A percentile compares a stretch with the other conserved stretches of the same genome.
phyloP scores from a whole-genome alignment of 2,797 vertebrate genomes.

The Oceanodroma leucorhoa region DNA sequence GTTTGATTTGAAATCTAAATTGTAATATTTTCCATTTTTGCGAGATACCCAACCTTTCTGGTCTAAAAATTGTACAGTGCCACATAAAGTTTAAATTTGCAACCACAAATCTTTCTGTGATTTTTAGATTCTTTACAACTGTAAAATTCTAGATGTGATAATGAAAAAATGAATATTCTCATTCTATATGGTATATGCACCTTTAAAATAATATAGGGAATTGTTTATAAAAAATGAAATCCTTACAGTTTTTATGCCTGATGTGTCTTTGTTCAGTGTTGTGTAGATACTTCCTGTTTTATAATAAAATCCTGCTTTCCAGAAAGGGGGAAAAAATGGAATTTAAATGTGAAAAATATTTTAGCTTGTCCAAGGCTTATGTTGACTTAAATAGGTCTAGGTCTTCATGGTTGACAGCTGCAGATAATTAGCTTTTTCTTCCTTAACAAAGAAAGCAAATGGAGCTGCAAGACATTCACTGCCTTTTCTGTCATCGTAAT shows the following conservation, averaged over 20 bases:
- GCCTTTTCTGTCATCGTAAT: constrained; percentile 56
- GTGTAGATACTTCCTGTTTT: neutral
- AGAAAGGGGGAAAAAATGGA: neutral
- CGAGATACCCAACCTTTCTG: neutral
- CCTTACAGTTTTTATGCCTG: neutral
- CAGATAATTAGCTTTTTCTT: constrained; percentile 69
- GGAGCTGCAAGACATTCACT: constrained; percentile 46
- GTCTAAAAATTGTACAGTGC: neutral
- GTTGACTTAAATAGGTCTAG: constrained; percentile 56
- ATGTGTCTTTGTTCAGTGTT: constrained; percentile 1
- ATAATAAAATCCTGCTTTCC: constrained; percentile 4
- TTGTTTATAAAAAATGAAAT: neutral
- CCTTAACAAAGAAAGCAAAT: constrained; percentile 67
- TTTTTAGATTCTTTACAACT: neutral
- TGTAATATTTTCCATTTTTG: neutral
- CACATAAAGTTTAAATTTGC: neutral
- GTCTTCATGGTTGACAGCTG: constrained; percentile 61
- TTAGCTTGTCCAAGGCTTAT: constrained; percentile 58
- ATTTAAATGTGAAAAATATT: constrained; percentile 48
- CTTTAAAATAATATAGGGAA: neutral
- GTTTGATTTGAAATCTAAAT: neutral
- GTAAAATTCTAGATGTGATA: neutral
- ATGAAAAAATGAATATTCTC: neutral
- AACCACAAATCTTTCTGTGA: neutral
- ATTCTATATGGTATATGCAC: neutral